These are phyloP conservation scores for Prunella himalayana DNA, from an alignment of 2,113 vertebrate species.

Conservation along the genomic window DNA sequence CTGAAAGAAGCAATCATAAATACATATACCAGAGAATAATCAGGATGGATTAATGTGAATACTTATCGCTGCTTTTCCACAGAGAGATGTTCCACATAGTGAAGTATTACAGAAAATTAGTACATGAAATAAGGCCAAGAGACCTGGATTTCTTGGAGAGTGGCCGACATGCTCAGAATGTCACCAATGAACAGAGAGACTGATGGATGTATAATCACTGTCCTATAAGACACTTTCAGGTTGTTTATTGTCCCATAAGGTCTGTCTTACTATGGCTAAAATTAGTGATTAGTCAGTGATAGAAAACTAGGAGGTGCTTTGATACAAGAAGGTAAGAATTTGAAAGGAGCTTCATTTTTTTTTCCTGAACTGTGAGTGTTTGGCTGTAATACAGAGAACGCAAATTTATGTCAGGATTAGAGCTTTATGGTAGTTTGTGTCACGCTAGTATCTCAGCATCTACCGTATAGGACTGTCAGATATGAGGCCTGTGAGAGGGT, in stretches of 20 bases:
- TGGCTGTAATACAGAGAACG: neutral
- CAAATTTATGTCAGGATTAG: neutral
- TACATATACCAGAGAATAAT: neutral
- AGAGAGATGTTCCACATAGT: neutral
- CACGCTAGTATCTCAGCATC: neutral
- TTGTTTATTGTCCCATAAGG: neutral
- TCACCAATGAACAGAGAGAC: neutral
- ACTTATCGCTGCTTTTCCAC: conserved; percentile 1
- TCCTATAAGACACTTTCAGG: neutral
- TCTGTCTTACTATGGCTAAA: neutral
- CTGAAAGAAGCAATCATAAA: conserved; percentile 27
- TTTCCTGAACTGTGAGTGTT: neutral
- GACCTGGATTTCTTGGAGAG: neutral
- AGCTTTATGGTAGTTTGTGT: neutral
- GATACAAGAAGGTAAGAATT: neutral
- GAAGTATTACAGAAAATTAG: neutral
- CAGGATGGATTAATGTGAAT: neutral
- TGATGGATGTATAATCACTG: neutral
- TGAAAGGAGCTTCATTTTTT: neutral
- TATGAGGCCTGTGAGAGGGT: neutral
- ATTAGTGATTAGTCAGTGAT: neutral
- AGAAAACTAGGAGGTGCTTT: neutral
- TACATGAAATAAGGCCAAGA: neutral
- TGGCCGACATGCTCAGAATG: neutral
- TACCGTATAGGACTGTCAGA: neutral